These are phyloP conservation scores for Heterocephalus glaber DNA, from an alignment of 2,113 vertebrate species.

Conservation along the genomic window DNA sequence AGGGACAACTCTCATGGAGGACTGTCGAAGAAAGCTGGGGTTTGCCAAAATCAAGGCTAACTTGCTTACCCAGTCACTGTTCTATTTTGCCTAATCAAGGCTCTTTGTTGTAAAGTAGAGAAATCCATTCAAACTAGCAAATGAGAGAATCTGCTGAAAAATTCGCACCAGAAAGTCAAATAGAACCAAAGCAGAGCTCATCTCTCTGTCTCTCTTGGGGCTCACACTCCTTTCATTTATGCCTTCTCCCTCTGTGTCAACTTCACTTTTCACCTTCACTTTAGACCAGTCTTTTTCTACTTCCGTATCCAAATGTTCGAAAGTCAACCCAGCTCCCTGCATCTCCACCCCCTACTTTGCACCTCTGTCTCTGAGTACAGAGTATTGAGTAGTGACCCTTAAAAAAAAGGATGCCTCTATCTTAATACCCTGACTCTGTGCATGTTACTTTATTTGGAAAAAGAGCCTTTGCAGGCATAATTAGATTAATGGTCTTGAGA, in stretches of 20 bases:
- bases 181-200: neutral
- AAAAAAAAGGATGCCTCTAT: neutral
- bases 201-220: neutral
- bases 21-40: neutral
- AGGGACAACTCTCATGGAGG: neutral
- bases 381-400: neutral
- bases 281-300: neutral
- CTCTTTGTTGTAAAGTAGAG: conserved; percentile 6
- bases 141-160: neutral
- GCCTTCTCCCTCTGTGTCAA: neutral
- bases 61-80: neutral
- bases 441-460: neutral
- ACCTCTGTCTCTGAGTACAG: neutral
- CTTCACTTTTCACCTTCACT: neutral
- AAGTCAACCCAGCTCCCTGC: neutral
- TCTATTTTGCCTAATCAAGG: neutral
- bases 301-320: neutral
- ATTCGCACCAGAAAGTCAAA: neutral
- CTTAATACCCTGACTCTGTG: neutral
- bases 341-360: neutral
- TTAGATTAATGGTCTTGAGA: neutral
- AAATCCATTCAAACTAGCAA: neutral
- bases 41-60: neutral
- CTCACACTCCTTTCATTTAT: neutral
- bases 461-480: neutral